These are phyloP conservation scores for Temnothorax curvispinosus DNA, from an alignment of 1,140 invertebrate species.

Conservation along the genomic window DNA sequence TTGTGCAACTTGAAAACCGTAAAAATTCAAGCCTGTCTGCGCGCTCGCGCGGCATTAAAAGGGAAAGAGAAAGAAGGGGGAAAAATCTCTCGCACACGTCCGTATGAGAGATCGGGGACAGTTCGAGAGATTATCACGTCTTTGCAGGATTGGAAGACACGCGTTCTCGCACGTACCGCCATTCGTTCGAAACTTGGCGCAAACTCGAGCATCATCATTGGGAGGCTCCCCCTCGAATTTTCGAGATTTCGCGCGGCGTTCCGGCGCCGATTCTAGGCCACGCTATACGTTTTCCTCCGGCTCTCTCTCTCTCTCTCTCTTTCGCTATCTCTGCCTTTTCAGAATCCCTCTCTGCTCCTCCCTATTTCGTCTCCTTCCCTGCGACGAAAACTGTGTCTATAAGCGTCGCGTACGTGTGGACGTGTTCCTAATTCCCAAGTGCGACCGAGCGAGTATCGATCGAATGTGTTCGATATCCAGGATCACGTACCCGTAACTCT, in stretches of 20 bases:
- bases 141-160: conserved; percentile 11
- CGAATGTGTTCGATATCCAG: conserved; percentile 67
- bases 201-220: conserved; percentile 47
- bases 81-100: not conserved
- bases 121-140: conserved; percentile 31
- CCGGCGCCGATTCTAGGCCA: conserved; percentile 31
- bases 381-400: conserved; percentile 58
- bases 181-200: conserved; percentile 53
- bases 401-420: conserved; percentile 48
- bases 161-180: conserved; percentile 44
- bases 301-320: not conserved
- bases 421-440: conserved; percentile 71
- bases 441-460: conserved; percentile 60
- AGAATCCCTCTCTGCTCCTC: not conserved
- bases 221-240: conserved; percentile 16
- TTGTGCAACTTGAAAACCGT: conserved; percentile 1
- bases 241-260: conserved; percentile 35
- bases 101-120: not conserved
- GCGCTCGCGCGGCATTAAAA: not conserved
- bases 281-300: conserved; percentile 38
- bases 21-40: conserved; percentile 14
- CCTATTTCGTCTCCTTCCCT: conserved; percentile 39
- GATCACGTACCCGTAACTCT: conserved; percentile 73
- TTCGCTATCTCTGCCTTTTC: not conserved
- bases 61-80: too few species aligned